Evolutionary conservation across 2,888 invertebrate species (phyloP).

Genomic region (Bembecia ichneumoniformis): DNA sequence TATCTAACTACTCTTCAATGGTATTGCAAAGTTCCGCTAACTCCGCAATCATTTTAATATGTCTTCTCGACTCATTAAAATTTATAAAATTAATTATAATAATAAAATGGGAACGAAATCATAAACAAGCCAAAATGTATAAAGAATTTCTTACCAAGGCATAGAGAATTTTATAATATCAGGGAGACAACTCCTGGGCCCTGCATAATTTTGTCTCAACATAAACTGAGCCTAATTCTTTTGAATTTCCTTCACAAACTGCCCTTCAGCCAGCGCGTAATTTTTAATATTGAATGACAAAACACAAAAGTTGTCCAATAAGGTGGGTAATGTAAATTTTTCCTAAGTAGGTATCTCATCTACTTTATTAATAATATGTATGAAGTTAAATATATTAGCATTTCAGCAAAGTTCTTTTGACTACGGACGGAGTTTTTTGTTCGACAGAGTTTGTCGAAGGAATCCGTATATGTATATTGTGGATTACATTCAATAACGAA

Average conservation of each 20-base stretch:
- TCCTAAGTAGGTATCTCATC: conserved; percentile 1
- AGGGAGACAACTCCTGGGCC: conserved; percentile 8
- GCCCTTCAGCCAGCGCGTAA: conserved; percentile 12
- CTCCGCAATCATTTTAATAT: too few relatives aligned
- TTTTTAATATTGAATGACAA: conserved; percentile 56
- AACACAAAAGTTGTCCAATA: conserved; percentile 60
- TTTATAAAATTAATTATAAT: too few relatives aligned
- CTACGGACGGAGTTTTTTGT: too few relatives aligned
- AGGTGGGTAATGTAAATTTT: conserved; percentile 50
- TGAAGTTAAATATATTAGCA: conserved; percentile 15
- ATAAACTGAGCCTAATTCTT: conserved; percentile 30
- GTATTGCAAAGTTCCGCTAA: too few relatives aligned
- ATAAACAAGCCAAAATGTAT: conserved; percentile 3
- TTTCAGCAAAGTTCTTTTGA: too few relatives aligned
- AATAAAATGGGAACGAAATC: too few relatives aligned
- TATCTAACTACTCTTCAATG: too few relatives aligned
- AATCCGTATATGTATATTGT: too few relatives aligned
- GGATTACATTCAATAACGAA: too few relatives aligned
- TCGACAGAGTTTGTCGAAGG: too few relatives aligned
- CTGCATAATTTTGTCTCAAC: conserved; percentile 19
- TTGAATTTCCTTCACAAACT: background rate
- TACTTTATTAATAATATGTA: conserved; percentile 48
- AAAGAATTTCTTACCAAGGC: too few relatives aligned
- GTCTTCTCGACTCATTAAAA: too few relatives aligned
- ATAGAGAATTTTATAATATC: background rate